phyloP scores from a whole-genome alignment of 1,140 invertebrate species.

The Chelonus insularis region DNA sequence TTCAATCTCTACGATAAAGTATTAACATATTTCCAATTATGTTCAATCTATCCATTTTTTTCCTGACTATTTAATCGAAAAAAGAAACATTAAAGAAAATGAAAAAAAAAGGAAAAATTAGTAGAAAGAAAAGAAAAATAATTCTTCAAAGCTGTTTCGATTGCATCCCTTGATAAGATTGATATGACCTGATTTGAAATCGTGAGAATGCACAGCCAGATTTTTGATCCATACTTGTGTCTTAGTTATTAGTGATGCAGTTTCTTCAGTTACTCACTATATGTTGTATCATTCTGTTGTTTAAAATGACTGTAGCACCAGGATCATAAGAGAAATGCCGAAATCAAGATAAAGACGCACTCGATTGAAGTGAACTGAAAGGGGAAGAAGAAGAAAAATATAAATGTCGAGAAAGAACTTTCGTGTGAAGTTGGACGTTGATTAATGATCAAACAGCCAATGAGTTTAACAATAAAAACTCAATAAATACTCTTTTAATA shows the following conservation, averaged over 20 bases:
- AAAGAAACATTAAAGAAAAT: not conserved
- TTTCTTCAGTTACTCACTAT: not conserved
- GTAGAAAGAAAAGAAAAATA: not conserved
- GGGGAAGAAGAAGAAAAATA: not conserved
- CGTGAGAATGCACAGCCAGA: not conserved
- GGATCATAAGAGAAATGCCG: not conserved
- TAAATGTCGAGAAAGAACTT: constrained; percentile 6
- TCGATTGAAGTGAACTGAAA: constrained; percentile 2
- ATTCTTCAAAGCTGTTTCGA: not conserved
- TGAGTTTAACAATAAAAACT: not conserved
- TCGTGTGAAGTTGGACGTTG: not conserved
- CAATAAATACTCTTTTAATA: not conserved
- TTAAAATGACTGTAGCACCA: not conserved
- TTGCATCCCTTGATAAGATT: not conserved
- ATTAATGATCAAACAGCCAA: not conserved
- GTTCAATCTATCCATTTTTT: too few relatives aligned
- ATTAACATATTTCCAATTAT: not conserved
- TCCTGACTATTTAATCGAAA: not conserved
- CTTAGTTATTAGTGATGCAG: not conserved
- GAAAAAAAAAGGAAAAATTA: not conserved
- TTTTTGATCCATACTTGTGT: not conserved
- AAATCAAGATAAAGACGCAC: constrained; percentile 7
- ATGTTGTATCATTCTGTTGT: too few relatives aligned
- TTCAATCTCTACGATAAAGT: not conserved
- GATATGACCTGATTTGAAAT: not conserved